These are phyloP conservation scores for Drosophila elegans DNA, from an alignment of 1,140 invertebrate species.

Conservation along the genomic window DNA sequence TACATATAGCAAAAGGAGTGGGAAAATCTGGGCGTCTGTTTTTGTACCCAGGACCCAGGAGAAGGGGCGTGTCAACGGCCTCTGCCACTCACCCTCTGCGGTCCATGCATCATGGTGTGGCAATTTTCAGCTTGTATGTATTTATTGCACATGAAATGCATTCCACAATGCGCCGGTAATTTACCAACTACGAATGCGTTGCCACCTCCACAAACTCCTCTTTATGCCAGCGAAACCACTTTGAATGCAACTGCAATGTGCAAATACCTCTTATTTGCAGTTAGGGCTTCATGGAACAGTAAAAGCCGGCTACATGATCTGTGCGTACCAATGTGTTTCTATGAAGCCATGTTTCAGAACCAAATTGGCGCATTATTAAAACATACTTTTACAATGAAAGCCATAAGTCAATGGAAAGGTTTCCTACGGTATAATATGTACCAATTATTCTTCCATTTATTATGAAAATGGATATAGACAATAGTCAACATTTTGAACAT, in stretches of 20 bases:
- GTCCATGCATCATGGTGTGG: constrained; percentile 39
- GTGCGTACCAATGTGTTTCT: not conserved
- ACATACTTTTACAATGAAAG: not conserved
- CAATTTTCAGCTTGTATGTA: constrained; percentile 49
- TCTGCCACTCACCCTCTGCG: constrained; percentile 4
- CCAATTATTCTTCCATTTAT: no score
- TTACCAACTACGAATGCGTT: constrained; percentile 10
- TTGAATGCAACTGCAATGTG: constrained; percentile 16
- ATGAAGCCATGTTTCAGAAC: not conserved
- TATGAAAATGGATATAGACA: no score
- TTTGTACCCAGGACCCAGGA: not conserved
- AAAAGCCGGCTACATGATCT: not conserved
- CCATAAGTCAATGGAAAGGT: not conserved
- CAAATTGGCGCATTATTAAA: not conserved
- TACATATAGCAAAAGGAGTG: constrained; percentile 25
- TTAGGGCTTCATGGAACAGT: constrained; percentile 6
- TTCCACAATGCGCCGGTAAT: constrained; percentile 57
- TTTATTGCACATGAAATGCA: constrained; percentile 65
- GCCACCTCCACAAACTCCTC: not conserved
- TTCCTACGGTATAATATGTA: no score
- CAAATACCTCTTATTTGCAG: constrained; percentile 8
- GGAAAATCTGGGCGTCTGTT: constrained; percentile 7
- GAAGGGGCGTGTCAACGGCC: constrained; percentile 31
- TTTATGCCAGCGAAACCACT: not conserved
- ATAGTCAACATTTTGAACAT: no score